These are phyloP conservation scores for Pseudomyrmex dendroicus DNA, from an alignment of 1,140 invertebrate genomes.

Conservation along the genomic window DNA sequence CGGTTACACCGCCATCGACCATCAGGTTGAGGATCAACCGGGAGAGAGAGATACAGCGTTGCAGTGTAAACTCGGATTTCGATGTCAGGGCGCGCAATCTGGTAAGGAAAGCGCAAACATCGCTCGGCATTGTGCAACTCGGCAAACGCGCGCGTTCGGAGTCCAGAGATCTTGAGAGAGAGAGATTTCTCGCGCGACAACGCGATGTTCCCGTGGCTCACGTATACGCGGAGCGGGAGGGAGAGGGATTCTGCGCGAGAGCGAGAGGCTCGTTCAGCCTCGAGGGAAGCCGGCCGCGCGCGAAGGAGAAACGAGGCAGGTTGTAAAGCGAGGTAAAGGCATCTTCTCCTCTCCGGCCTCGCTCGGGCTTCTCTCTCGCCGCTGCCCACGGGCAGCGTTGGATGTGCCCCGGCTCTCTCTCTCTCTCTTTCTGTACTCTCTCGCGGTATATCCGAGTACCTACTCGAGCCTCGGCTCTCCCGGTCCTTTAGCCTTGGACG, in stretches of 20 bases:
- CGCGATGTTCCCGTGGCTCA: neutral
- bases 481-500: conserved; percentile 82
- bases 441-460: conserved; percentile 72
- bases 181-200: conserved; percentile 24
- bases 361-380: too few relatives aligned
- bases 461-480: conserved; percentile 71
- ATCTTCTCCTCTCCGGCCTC: too few relatives aligned
- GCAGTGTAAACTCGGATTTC: conserved; percentile 31
- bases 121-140: conserved; percentile 13
- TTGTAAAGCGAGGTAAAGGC: conserved; percentile 62
- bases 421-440: conserved; percentile 21
- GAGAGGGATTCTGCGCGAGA: conserved; percentile 45
- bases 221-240: conserved; percentile 11
- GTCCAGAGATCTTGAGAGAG: conserved; percentile 15
- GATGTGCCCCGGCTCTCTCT: conserved; percentile 31
- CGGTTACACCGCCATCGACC: neutral
- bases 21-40: neutral
- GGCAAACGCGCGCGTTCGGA: conserved; percentile 1
- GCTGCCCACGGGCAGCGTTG: too few relatives aligned
- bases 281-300: conserved; percentile 26
- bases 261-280: conserved; percentile 59
- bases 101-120: conserved; percentile 40
- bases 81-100: neutral
- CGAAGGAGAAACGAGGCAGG: conserved; percentile 61
- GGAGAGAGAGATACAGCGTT: neutral